Conservation (phyloP, 2,888 invertebrate genomes). For the Phrixothrix hirtus region DNA sequence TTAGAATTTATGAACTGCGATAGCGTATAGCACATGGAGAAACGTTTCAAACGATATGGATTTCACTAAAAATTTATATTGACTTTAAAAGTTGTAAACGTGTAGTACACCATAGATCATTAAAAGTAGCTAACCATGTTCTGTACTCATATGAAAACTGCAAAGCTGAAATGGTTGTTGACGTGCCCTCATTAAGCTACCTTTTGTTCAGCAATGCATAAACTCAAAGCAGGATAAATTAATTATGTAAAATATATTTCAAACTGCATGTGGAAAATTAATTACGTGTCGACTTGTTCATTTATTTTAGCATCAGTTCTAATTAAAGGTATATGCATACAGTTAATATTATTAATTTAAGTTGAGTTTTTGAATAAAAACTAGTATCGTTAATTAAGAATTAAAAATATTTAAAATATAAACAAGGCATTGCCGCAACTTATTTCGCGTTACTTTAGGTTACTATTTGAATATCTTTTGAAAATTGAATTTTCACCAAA, state of each 20-base stretch:
- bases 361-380: too few species aligned
- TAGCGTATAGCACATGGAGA: too few species aligned
- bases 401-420: constrained; percentile 5
- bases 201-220: constrained; percentile 25
- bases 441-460: too few species aligned
- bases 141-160: background rate
- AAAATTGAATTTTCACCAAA: too few species aligned
- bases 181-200: constrained; percentile 18
- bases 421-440: too few species aligned
- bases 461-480: too few species aligned
- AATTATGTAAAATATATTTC: constrained; percentile 26
- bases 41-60: background rate
- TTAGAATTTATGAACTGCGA: too few species aligned
- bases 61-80: background rate
- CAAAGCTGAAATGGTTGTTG: constrained; percentile 15
- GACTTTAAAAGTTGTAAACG: background rate
- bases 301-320: constrained; percentile 9
- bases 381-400: background rate
- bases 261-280: constrained; percentile 25
- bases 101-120: background rate
- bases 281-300: constrained; percentile 23
- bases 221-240: constrained; percentile 23
- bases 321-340: constrained; percentile 14
- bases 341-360: constrained; percentile 14
- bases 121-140: constrained; percentile 7